Base-by-base conservation (phyloP, 1,140 invertebrate species). In the Zaprionus gabonicus region DNA sequence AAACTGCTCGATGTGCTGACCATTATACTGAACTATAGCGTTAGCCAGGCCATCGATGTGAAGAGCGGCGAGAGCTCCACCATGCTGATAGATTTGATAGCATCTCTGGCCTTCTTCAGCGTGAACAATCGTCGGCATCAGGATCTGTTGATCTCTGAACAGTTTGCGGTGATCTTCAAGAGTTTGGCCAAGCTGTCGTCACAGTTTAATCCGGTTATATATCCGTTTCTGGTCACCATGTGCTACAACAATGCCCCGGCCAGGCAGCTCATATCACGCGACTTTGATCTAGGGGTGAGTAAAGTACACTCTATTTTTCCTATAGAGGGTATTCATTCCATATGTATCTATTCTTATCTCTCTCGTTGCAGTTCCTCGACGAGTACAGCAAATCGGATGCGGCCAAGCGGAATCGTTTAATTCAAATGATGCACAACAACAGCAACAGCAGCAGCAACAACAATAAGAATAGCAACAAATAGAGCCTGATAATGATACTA, bases 1-100 rank as follows among this genome's bases (percentile, higher is more conserved):
- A 97, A 98, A 92, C 96, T 98, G 93, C 95, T 97, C n/a, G 96
- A 98, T 91, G 97, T 98, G 82, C 95, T 96, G 62, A 96, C 95
- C 83, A 96, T 97, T 93, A 94, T 98, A 74, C 94, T 98, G 57
- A 96, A 97, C 95, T 97, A 96, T 80, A 96, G 96, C 85, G 94
- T 95, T 41, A 94, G 95, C 57, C 94, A 94, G 17, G 76, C 88
- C 4, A 81, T 93, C 13, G 84, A 91, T 23, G 71, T 66, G 83
- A 80, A 84, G 91, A 91, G 93, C 92, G 82, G 91, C 81, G 81
- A 87, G 36, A 93, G 93, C 3, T 93, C 94, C 71, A 93, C 93
- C 1, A 93, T 94, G 93, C 92, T 94, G 25, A 83, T 94, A 57
- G 94, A 94, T 71, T 91, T 94, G 65, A 94, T 94, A 51, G 93